These are phyloP conservation scores for Lutjanus argentimaculatus DNA, from an alignment of 2,797 vertebrate species.

Conservation along the genomic window DNA sequence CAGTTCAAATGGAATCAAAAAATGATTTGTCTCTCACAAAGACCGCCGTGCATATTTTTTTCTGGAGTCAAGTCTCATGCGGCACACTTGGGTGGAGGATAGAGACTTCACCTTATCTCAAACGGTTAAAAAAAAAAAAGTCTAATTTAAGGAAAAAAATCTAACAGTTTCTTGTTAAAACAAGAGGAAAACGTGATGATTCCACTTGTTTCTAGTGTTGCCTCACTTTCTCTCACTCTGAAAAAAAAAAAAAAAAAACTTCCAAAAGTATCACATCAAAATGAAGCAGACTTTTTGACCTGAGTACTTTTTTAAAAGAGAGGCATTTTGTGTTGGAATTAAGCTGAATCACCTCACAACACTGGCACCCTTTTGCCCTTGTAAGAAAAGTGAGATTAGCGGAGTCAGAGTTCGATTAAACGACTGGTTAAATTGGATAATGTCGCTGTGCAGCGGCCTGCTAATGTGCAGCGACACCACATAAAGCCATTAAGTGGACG, in stretches of 20 bases:
- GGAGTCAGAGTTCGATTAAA: background rate
- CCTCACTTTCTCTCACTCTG: background rate
- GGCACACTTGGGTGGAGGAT: too few relatives aligned
- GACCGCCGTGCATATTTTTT: too few relatives aligned
- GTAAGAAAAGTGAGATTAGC: background rate
- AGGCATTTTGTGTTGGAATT: background rate
- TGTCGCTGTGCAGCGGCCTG: slow-evolving; percentile 20
- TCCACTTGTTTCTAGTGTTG: background rate
- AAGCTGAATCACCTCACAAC: fast-evolving
- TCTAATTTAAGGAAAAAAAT: background rate
- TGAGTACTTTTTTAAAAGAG: background rate
- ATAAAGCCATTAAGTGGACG: slow-evolving; percentile 41
- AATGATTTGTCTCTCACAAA: too few relatives aligned
- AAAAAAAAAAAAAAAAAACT: too few relatives aligned
- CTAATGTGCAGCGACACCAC: slow-evolving; percentile 46
- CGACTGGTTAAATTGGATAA: background rate
- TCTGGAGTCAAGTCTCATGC: too few relatives aligned
- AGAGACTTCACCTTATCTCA: too few relatives aligned
- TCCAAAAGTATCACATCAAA: background rate
- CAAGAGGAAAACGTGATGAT: too few relatives aligned
- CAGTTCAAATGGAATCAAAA: too few relatives aligned
- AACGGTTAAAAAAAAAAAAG: too few relatives aligned
- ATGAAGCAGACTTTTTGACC: background rate
- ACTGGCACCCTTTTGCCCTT: too few relatives aligned
- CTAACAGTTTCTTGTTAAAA: background rate